A percentile compares a stretch with the other conserved stretches of the same genome.
Evolutionary conservation across 2,888 invertebrate genomes (phyloP).

Genomic region (Hyles lineata): DNA sequence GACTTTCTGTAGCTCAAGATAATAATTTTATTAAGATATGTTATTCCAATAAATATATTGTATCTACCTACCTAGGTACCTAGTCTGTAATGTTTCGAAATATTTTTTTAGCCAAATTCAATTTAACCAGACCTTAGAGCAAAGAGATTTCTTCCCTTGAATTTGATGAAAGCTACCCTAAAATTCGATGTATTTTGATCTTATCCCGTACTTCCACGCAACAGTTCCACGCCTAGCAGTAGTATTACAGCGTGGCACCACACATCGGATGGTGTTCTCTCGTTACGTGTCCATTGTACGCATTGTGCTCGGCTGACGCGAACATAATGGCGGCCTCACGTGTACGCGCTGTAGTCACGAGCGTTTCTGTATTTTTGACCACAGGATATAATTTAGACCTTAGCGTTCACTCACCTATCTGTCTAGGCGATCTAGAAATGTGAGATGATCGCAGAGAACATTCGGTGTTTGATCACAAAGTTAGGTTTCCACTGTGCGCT

Average conservation of each 20-base stretch:
- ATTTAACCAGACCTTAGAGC: too few species aligned
- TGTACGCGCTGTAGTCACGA: background rate
- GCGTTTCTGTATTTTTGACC: background rate
- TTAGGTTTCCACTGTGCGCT: too few species aligned
- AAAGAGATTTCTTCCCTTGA: too few species aligned
- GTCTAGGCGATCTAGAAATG: background rate
- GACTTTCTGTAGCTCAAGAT: too few species aligned
- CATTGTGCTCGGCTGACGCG: constrained; percentile 35
- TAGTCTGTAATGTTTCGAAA: too few species aligned
- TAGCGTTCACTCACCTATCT: background rate
- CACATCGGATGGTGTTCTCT: constrained; percentile 1
- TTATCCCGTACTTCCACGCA: background rate
- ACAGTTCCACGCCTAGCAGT: background rate
- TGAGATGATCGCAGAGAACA: too few species aligned
- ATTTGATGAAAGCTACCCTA: too few species aligned
- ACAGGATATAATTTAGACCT: background rate
- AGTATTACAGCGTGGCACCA: constrained; percentile 19
- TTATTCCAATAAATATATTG: too few species aligned
- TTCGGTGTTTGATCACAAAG: too few species aligned
- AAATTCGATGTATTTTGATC: background rate
- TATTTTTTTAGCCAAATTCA: too few species aligned
- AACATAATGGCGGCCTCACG: constrained; percentile 23
- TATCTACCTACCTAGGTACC: too few species aligned
- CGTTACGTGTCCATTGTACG: constrained; percentile 34
- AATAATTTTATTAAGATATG: too few species aligned